Evolutionary conservation across 2,888 invertebrate genomes (phyloP), one percentile per base, ranked within the genome.

Genomic region (Mythimna albipuncta): DNA sequence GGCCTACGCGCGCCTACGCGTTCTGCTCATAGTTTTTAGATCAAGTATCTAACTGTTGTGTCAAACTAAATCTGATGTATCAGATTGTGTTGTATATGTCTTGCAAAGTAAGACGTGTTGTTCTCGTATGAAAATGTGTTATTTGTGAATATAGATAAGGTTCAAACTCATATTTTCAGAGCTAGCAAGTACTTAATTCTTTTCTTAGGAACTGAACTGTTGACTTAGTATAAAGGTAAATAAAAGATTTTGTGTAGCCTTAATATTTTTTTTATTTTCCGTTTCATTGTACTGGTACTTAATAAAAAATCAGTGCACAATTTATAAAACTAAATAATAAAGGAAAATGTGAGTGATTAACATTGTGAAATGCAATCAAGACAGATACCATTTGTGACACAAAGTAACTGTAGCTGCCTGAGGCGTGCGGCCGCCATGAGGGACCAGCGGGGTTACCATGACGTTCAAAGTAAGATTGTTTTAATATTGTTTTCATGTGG

Each of bases 261-360:
- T 87, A 85, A 88, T 86, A 86, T 89, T 87, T 91, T 26, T 91
- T 94, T 94, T 93, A 92, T 94, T 94, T 92, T 91, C 89, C 88
- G 89, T 89, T 91, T 92, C 89, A 91, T 93, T 91, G 90, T 89
- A 90, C 88, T 88, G 90, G 90, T 91, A 93, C 90, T 93, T 93
- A 93, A 89, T 84, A 90, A 92, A 78, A 94, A 94, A 94, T 94
- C 95, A 94, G 95, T 95, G 94, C 94, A 91, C 87, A 90, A 85
- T 91, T 91, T 89, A 89, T 89, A 92, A 89, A 92, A 92, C 90
- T 93, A 92, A 92, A 91, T 90, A 91, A 90, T 81, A 91, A 91
- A 89, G 89, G 89, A 89, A 89, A 91, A 90, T 85, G 91, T 90
- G 88, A 89, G 89, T 76, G 87, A 87, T 85, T 72, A 54, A 79